Evolutionary conservation across 1,140 invertebrate species (phyloP), one percentile per base, ranked within the genome.

Genomic region (Cylas formicarius): DNA sequence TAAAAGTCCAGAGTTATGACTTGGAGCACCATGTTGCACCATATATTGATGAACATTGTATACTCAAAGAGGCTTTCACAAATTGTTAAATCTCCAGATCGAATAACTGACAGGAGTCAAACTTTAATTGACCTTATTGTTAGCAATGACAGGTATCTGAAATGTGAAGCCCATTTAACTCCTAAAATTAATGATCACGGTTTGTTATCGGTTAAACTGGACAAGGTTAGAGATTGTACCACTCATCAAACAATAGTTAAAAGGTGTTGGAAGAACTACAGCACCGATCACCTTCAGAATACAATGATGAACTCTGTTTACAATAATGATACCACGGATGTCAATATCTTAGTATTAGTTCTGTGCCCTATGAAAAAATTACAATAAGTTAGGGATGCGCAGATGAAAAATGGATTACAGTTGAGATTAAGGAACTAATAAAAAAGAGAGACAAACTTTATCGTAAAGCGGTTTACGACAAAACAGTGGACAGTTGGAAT

Each of bases 341-440:
- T 22, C 19, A 7, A 13, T 7, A 16, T 5, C 29, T 13, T 32
- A 11, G 20, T 5, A 16, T 23, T 37, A 22, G 35, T 22, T 23
- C 26, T 37, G 35, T 37, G 35, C 13, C 35, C 35, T 4, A 7
- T 35, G 33, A 35, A 35, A 35, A 35, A 35, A 35, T 10, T 14
- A 4, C 7, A 17, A 35, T 35, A n/a, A n/a, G n/a, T n/a, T n/a
- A n/a, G n/a, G n/a, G n/a, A n/a, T n/a, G n/a, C n/a, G n/a, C n/a
- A n/a, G n/a, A n/a, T n/a, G n/a, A n/a, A n/a, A n/a, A n/a, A n/a
- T n/a, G n/a, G n/a, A n/a, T n/a, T n/a, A n/a, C n/a, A n/a, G n/a
- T n/a, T n/a, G n/a, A n/a, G n/a, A n/a, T n/a, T n/a, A n/a, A n/a
- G n/a, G n/a, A n/a, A n/a, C n/a, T n/a, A n/a, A n/a, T n/a, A n/a